A percentile compares a stretch with the other conserved stretches of the same genome.
phyloP scores from a whole-genome alignment of 35 echinoderm and acorn worm genomes.

The Eucidaris tribuloides region DNA sequence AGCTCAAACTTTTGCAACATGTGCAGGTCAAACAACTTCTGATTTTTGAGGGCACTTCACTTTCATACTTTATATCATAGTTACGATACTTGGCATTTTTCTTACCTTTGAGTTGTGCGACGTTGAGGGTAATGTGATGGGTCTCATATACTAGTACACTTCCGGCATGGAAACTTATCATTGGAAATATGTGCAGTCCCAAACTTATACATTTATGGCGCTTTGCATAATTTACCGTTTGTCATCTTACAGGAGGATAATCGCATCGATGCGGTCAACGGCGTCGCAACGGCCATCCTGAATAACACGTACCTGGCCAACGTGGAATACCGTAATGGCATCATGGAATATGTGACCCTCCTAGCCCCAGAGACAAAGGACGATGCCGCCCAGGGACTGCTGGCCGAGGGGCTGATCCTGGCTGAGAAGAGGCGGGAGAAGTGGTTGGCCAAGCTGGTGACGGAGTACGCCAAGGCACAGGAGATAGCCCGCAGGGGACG shows the following conservation, averaged over 20 bases:
- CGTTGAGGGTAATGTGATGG: no score
- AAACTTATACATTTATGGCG: no score
- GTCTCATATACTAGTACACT: no score
- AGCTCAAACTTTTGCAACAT: no score
- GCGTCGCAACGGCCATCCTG: conserved; percentile 42
- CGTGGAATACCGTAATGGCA: conserved; percentile 67
- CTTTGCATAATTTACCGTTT: no score
- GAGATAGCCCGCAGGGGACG: conserved; percentile 64
- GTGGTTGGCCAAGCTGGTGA: conserved; percentile 71
- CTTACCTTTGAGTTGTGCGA: no score
- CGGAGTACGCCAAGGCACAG: conserved; percentile 76
- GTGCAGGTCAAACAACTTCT: no score
- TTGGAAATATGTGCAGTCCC: no score
- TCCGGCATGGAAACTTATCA: no score
- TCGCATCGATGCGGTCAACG: conserved; percentile 64
- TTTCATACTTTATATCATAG: no score
- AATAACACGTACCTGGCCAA: conserved; percentile 83
- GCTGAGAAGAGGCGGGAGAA: conserved; percentile 84
- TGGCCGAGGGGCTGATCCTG: conserved; percentile 79
- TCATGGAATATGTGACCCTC: conserved; percentile 74
- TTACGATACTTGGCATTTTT: no score
- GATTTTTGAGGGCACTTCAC: no score
- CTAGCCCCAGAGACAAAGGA: conserved; percentile 60
- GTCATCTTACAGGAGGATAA: conserved; percentile 81
- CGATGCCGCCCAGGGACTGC: conserved; percentile 55